Percentiles rank a stretch among this genome's conserved stretches.
Evolutionary conservation across 2,888 invertebrate species (phyloP).

Genomic region (Sarcophaga carnaria): DNA sequence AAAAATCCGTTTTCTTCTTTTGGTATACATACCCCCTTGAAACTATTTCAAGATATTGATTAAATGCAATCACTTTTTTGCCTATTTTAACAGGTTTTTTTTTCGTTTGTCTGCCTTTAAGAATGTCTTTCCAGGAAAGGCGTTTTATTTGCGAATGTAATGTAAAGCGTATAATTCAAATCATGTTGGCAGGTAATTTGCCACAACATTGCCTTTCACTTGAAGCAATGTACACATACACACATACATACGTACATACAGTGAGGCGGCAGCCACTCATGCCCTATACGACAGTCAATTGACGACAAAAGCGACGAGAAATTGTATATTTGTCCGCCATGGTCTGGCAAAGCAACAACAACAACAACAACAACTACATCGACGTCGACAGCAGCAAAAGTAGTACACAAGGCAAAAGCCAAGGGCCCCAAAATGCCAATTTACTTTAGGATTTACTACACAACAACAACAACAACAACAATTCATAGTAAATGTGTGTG

Average conservation of each 20-base stretch:
- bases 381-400: background rate
- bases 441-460: slow-evolving; percentile 18
- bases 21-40: too few relatives aligned
- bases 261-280: too few relatives aligned
- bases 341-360: slow-evolving; percentile 19
- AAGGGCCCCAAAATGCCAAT: slow-evolving; percentile 39
- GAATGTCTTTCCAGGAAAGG: background rate
- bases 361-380: background rate
- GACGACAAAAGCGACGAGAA: slow-evolving; percentile 8
- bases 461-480: background rate
- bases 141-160: background rate
- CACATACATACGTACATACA: background rate
- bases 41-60: too few relatives aligned
- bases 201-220: slow-evolving; percentile 69
- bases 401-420: slow-evolving; percentile 28
- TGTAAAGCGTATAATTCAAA: slow-evolving; percentile 61
- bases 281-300: slow-evolving; percentile 44
- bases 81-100: too few relatives aligned
- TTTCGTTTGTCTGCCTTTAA: too few relatives aligned
- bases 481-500: background rate
- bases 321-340: slow-evolving; percentile 59
- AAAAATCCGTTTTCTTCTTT: too few relatives aligned
- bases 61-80: too few relatives aligned
- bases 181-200: slow-evolving; percentile 72
- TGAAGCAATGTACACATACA: background rate